Conservation (phyloP, 2,113 vertebrate species). For the Ailurus styani region DNA sequence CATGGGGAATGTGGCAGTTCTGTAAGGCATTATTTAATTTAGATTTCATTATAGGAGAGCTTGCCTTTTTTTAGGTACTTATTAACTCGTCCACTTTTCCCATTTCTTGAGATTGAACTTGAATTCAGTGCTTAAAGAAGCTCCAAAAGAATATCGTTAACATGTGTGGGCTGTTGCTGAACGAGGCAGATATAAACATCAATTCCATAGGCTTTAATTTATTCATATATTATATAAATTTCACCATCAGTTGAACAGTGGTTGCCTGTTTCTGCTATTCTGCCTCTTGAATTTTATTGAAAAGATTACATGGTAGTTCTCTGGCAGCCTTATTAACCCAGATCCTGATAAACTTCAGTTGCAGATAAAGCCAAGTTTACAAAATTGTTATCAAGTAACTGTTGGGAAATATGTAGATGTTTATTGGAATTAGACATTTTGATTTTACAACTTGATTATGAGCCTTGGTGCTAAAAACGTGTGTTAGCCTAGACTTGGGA, state of each 20-base stretch:
- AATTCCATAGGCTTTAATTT: neutral
- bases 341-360: neutral
- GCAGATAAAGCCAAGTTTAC: conserved; percentile 37
- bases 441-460: neutral
- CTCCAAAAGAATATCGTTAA: neutral
- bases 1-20: neutral
- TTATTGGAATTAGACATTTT: neutral
- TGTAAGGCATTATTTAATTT: neutral
- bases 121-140: neutral
- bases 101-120: neutral
- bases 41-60: neutral
- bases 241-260: neutral
- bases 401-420: neutral
- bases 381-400: neutral
- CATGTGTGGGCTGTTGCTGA: neutral
- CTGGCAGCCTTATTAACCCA: neutral
- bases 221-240: neutral
- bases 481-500: neutral
- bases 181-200: neutral
- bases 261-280: neutral
- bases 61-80: neutral
- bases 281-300: neutral
- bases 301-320: neutral
- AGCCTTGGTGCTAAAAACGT: neutral
- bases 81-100: neutral